These are phyloP conservation scores for Limnephilus marmoratus DNA, from an alignment of 2,888 invertebrate genomes.

Conservation along the genomic window DNA sequence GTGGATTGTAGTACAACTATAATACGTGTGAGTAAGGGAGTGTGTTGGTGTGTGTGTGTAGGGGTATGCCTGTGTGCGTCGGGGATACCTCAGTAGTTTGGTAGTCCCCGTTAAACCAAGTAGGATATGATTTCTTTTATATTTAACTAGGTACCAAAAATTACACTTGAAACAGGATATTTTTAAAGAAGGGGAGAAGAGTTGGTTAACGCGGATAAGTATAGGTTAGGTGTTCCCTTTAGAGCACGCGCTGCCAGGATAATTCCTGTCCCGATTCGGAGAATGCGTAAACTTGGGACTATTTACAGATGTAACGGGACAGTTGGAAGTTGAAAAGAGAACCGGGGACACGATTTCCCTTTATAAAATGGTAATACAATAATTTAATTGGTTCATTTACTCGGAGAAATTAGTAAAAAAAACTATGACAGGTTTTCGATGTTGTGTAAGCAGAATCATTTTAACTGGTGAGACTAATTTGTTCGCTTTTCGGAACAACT, in stretches of 20 bases:
- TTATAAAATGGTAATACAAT: not conserved
- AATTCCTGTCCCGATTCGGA: not conserved
- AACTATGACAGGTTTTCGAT: not conserved
- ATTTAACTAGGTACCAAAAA: constrained; percentile 14
- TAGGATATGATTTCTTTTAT: constrained; percentile 38
- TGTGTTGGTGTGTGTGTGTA: not conserved
- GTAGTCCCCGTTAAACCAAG: not conserved
- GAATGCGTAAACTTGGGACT: not conserved
- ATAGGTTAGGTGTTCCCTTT: not conserved
- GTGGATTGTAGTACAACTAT: not conserved
- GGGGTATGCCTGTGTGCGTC: not conserved
- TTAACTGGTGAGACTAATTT: too few species aligned
- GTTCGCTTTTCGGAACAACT: too few species aligned
- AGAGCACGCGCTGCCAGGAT: not conserved
- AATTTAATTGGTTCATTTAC: not conserved
- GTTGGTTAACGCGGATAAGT: not conserved
- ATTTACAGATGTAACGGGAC: not conserved
- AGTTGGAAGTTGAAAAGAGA: not conserved
- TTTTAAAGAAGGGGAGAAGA: constrained; percentile 12
- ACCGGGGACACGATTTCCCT: not conserved
- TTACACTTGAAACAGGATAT: constrained; percentile 34
- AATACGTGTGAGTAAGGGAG: not conserved
- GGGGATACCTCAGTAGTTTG: not conserved
- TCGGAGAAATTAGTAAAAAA: not conserved
- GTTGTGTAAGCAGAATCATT: too few species aligned